Conservation (phyloP, 2,113 vertebrate genomes). For the Sinocyclocheilus rhinocerous region DNA sequence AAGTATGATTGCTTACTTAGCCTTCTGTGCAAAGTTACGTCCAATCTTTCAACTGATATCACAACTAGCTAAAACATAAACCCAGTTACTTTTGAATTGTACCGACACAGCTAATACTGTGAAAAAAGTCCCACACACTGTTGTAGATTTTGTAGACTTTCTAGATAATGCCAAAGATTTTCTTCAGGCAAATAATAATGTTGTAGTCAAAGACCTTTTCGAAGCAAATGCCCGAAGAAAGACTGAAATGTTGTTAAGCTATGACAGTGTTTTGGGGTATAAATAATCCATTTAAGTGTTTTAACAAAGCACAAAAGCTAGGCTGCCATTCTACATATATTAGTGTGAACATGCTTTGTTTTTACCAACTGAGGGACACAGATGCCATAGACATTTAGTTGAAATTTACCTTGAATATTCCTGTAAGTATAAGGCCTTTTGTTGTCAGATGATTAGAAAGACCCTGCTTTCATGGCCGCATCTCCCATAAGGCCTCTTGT, state of each 20-base stretch:
- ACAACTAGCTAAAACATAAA: neutral
- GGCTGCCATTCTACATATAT: neutral
- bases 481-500: conserved; percentile 64
- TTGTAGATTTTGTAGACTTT: neutral
- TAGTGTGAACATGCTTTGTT: neutral
- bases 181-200: neutral
- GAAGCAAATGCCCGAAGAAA: neutral
- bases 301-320: neutral
- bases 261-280: no score
- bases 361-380: neutral
- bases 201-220: neutral
- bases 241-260: neutral
- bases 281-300: neutral
- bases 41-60: neutral
- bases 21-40: neutral
- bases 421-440: neutral
- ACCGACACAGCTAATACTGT: neutral
- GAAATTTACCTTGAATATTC: neutral
- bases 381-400: neutral
- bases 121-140: neutral
- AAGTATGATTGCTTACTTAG: neutral
- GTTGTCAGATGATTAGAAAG: conserved; percentile 52
- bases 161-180: neutral
- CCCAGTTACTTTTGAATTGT: neutral
- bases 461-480: conserved; percentile 37